Conservation (phyloP, 2,113 vertebrate species). For the Callorhinus ursinus region DNA sequence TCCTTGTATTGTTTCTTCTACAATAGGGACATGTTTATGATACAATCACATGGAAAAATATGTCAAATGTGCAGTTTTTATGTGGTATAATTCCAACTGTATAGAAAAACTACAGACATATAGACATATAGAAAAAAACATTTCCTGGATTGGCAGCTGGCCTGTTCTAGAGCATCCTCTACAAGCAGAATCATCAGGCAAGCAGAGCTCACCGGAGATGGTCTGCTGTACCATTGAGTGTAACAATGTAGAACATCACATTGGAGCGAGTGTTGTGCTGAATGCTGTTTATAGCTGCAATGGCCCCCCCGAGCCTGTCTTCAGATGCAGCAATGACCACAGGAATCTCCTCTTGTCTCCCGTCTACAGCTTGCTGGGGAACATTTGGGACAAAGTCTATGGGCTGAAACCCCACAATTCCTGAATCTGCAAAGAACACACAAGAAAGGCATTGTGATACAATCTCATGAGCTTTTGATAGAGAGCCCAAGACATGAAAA, state of each 20-base stretch:
- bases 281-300: conserved; percentile 96
- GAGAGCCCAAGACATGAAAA: conserved; percentile 22
- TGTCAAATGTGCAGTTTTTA: neutral
- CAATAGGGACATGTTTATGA: neutral
- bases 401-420: conserved; percentile 87
- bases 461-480: neutral
- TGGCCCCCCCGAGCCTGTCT: conserved; percentile 93
- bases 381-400: conserved; percentile 89
- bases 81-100: neutral
- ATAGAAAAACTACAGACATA: neutral
- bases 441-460: conserved; percentile 3
- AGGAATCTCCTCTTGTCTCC: conserved; percentile 90
- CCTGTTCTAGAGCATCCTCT: neutral
- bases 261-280: conserved; percentile 92
- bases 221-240: conserved; percentile 92
- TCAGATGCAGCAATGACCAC: conserved; percentile 94
- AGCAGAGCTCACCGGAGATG: conserved; percentile 91
- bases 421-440: conserved; percentile 87
- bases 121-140: neutral
- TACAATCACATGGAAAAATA: conserved; percentile 14
- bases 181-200: neutral
- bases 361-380: conserved; percentile 75
- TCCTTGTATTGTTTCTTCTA: neutral
- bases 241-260: conserved; percentile 95
- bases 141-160: neutral